These are phyloP conservation scores for Scaeva pyrastri DNA, from an alignment of 2,888 invertebrate genomes.

Conservation along the genomic window DNA sequence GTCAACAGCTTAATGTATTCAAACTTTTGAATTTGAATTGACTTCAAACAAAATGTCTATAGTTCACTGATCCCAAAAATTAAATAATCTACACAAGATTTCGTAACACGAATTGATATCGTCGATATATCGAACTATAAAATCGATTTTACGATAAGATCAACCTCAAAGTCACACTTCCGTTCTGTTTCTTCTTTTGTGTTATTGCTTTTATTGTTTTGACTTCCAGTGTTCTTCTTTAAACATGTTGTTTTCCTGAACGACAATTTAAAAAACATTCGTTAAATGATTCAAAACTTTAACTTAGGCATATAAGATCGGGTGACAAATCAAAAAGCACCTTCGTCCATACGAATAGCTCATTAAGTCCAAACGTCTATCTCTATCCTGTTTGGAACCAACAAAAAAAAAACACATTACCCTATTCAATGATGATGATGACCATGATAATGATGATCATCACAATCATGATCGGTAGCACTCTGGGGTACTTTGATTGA, in stretches of 20 bases:
- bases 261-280: conserved; percentile 39
- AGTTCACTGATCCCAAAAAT: not conserved
- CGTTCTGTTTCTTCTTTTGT: not conserved
- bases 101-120: not conserved
- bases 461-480: conserved; percentile 66
- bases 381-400: conserved; percentile 52
- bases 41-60: not conserved
- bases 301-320: conserved; percentile 40
- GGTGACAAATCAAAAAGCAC: conserved; percentile 59
- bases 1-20: too few species aligned
- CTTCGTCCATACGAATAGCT: conserved; percentile 65
- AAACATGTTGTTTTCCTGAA: not conserved
- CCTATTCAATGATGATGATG: not conserved
- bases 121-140: not conserved
- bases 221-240: not conserved
- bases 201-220: not conserved
- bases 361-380: conserved; percentile 58
- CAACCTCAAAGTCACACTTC: not conserved
- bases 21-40: too few species aligned
- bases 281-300: conserved; percentile 52
- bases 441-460: conserved; percentile 10
- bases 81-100: not conserved
- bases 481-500: conserved; percentile 56
- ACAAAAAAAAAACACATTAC: conserved; percentile 2
- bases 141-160: conserved; percentile 16